Evolutionary conservation across 1,140 invertebrate species (phyloP), one percentile per base, ranked within the genome.

Genomic region (Bombyx mandarina): DNA sequence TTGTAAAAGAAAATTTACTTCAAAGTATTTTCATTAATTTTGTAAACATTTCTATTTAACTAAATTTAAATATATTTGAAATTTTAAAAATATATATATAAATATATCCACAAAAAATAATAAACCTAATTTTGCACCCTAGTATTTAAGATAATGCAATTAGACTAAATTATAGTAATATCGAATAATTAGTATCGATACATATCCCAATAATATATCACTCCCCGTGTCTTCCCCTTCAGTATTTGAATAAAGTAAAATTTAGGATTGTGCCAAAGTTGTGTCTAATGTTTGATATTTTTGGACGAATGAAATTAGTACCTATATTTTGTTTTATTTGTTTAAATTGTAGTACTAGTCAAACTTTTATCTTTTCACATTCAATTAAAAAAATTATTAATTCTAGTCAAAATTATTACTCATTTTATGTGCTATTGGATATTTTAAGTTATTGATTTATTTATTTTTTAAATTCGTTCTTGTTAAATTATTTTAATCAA

Each of bases 381-480:
- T 75, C 63, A 79, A 68, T 58, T 70, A 68, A 61, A 70, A 72
- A 71, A 78, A 75, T 71, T 73, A 73, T 62, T 65, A 69, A 69
- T 77, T 72, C 82, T 87, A 87, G 79, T 87, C 79, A 85, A 85
- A 85, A 82, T 81, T 82, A 67, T 65, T 73, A 77, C 26, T 35
- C 26, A 35, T 35, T 35, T 2, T 35, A 3, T 35, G 26, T 35
- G 26, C 26, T 35, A 35, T 35, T 35, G 26, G 26, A 35, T 35
- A 5, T 35, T 35, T 35, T 35, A 35, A 35, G 63, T 65, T 60
- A 57, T 57, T 55, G 60, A 65, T 63, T 56, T 65, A 58, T 75
- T 71, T 71, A 61, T 71, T 66, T 64, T 73, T 72, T 73, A 71
- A 73, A 72, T 75, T 71, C 65, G 56, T 70, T 67, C 58, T 73